These are phyloP conservation scores for Drosophila arizonae DNA, from an alignment of 1,140 invertebrate species.

Conservation along the genomic window DNA sequence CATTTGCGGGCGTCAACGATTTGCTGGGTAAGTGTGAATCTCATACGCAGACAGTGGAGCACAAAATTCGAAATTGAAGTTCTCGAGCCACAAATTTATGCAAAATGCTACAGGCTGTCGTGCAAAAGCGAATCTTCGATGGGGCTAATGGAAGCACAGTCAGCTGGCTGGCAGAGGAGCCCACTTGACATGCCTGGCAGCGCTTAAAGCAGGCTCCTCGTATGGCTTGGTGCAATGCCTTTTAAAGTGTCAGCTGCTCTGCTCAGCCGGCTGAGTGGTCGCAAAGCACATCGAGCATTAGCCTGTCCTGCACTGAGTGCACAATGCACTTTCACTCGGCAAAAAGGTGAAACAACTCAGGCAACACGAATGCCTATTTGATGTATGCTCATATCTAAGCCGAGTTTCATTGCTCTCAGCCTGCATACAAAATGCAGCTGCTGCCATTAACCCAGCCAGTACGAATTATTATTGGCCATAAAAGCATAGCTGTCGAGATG, in stretches of 20 bases:
- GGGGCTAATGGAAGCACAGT: slow-evolving; percentile 36
- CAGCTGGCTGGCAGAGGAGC: not conserved
- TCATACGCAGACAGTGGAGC: slow-evolving; percentile 36
- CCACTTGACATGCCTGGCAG: slow-evolving; percentile 61
- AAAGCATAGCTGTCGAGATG: slow-evolving; percentile 4
- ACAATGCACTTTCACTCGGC: not conserved
- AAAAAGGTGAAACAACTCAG: not conserved
- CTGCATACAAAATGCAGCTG: slow-evolving; percentile 42
- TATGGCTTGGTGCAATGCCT: slow-evolving; percentile 57
- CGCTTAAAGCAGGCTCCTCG: slow-evolving; percentile 66
- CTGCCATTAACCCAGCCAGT: slow-evolving; percentile 32
- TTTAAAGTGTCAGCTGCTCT: slow-evolving; percentile 73
- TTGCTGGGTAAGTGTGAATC: slow-evolving; percentile 84
- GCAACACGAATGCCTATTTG: slow-evolving; percentile 41
- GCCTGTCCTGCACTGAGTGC: slow-evolving; percentile 5
- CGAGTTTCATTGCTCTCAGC: slow-evolving; percentile 7
- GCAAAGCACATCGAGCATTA: slow-evolving; percentile 7
- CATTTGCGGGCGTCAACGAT: slow-evolving; percentile 94
- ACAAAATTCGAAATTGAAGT: slow-evolving; percentile 73
- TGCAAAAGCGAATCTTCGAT: slow-evolving; percentile 28
- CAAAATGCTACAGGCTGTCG: slow-evolving; percentile 69
- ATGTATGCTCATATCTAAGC: no score
- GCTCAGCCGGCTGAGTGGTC: slow-evolving; percentile 41
- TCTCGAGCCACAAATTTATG: slow-evolving; percentile 65
- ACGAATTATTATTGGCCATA: slow-evolving; percentile 37